Evolutionary conservation across 2,113 vertebrate genomes (phyloP).

Genomic region (Coracopsis vasa): DNA sequence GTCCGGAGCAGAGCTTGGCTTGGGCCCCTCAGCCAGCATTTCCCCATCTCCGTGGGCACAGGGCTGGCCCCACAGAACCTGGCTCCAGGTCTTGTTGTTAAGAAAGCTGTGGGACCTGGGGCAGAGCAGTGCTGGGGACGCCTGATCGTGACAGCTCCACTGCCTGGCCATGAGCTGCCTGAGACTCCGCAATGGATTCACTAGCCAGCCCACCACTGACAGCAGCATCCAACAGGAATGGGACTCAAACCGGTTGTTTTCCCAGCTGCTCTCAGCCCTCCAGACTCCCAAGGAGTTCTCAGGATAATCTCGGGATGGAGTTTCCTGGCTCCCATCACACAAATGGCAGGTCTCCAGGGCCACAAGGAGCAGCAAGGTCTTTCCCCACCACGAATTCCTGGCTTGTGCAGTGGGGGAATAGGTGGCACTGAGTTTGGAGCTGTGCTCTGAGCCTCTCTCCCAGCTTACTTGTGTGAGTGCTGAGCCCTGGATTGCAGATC

Average conservation of each 20-base stretch:
- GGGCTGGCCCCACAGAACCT: not conserved
- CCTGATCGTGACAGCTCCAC: accelerated
- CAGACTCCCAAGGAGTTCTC: not conserved
- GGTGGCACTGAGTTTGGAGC: not conserved
- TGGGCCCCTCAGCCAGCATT: not conserved
- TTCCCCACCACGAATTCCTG: not conserved
- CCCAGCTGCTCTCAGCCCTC: not conserved
- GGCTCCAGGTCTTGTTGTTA: not conserved
- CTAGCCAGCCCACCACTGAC: not conserved
- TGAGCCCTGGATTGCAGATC: accelerated
- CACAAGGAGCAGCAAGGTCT: accelerated
- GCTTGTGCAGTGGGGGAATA: not conserved
- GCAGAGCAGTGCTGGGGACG: not conserved
- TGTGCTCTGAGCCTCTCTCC: not conserved
- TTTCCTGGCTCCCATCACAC: not conserved
- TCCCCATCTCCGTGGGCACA: accelerated
- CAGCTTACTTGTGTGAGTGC: not conserved
- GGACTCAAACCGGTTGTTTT: not conserved
- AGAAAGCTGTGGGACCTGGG: not conserved
- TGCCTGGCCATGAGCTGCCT: not conserved
- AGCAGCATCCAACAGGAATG: not conserved
- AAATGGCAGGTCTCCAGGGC: not conserved
- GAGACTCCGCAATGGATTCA: accelerated
- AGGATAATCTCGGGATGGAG: not conserved
- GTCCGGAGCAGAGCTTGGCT: not conserved